These are phyloP conservation scores for Drosophila burlai DNA, from an alignment of 1,140 invertebrate genomes.

Conservation along the genomic window DNA sequence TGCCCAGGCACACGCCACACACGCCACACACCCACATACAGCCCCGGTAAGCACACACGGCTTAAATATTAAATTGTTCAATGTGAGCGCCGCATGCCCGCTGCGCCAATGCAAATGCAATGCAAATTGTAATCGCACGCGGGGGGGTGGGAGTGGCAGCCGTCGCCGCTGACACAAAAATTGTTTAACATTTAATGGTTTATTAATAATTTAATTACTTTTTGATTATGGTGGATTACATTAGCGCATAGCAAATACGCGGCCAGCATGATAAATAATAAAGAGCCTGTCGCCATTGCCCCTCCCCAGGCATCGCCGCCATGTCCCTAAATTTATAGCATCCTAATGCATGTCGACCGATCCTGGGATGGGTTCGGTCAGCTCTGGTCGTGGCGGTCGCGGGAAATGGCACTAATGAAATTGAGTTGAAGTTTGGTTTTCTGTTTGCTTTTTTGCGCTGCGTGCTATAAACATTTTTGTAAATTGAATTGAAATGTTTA, in stretches of 20 bases:
- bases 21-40: constrained; percentile 22
- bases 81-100: constrained; percentile 23
- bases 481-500: constrained; percentile 83
- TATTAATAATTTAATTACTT: constrained; percentile 84
- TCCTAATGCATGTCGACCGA: constrained; percentile 32
- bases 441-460: constrained; percentile 38
- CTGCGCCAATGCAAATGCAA: constrained; percentile 27
- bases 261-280: constrained; percentile 55
- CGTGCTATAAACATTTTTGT: constrained; percentile 62
- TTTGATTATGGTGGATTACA: constrained; percentile 82
- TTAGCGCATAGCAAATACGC: constrained; percentile 70
- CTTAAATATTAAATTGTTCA: constrained; percentile 70
- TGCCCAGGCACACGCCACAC: constrained; percentile 13
- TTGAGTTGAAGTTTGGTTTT: constrained; percentile 80
- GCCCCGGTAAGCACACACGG: constrained; percentile 40
- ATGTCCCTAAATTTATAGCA: constrained; percentile 26
- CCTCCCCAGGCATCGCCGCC: not conserved
- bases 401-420: constrained; percentile 72
- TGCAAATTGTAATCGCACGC: constrained; percentile 50
- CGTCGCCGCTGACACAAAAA: constrained; percentile 59
- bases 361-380: not conserved
- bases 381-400: constrained; percentile 10
- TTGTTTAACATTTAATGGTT: constrained; percentile 82
- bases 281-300: constrained; percentile 30
- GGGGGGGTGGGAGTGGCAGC: not conserved